phyloP scores from a whole-genome alignment of 1,140 invertebrate genomes.

The Drosophila albomicans region DNA sequence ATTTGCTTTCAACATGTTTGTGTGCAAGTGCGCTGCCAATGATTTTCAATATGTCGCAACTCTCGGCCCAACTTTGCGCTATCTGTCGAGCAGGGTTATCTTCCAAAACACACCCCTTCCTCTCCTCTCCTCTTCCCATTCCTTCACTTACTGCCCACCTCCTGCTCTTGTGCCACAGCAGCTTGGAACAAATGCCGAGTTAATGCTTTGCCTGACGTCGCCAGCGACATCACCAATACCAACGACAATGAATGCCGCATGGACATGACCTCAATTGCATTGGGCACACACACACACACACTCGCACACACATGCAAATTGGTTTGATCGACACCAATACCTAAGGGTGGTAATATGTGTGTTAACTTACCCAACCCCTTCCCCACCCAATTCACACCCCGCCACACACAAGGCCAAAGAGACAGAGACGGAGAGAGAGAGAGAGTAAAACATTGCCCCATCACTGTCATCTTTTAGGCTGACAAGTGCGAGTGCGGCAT shows the following conservation, averaged over 20 bases:
- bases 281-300: slow-evolving; percentile 39
- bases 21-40: slow-evolving; percentile 57
- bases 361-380: slow-evolving; percentile 32
- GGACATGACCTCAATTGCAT: slow-evolving; percentile 84
- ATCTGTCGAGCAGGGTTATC: slow-evolving; percentile 54
- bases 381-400: background rate
- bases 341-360: slow-evolving; percentile 70
- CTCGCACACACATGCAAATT: slow-evolving; percentile 49
- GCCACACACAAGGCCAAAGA: slow-evolving; percentile 3
- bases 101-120: slow-evolving; percentile 6
- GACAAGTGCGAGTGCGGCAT: slow-evolving; percentile 76
- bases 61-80: slow-evolving; percentile 66
- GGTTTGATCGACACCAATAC: slow-evolving; percentile 81
- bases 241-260: slow-evolving; percentile 79
- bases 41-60: slow-evolving; percentile 82
- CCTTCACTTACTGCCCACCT: background rate
- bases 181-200: slow-evolving; percentile 76
- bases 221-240: slow-evolving; percentile 49
- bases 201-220: slow-evolving; percentile 74
- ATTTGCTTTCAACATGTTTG: slow-evolving; percentile 38
- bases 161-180: slow-evolving; percentile 34
- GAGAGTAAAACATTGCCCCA: slow-evolving; percentile 64
- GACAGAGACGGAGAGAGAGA: too few relatives aligned
- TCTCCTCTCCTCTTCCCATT: background rate
- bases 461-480: slow-evolving; percentile 82